Base-by-base conservation (phyloP, 64 coral and sea anemone genomes). In the Montipora sp. region DNA sequence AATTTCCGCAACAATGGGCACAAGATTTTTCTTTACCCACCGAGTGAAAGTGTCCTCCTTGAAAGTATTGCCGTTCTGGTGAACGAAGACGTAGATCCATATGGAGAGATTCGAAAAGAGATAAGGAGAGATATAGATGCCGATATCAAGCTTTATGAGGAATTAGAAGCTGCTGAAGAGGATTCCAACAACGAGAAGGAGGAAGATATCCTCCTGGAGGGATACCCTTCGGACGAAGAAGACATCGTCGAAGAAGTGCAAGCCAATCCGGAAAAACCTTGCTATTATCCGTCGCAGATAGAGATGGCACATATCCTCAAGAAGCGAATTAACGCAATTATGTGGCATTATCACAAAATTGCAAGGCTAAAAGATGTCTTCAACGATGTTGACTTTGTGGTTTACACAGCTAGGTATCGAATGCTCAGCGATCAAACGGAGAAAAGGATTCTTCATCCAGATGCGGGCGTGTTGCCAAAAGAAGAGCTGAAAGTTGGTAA, bases 401-500 rank as follows among this genome's bases (percentile, higher is more conserved):
- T 94, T 12, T 94, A 89, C 86, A 94, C 92, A 63, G 92, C 92
- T 2, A 81, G 92, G 24, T 94, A 60, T 70, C 61, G 92, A 51
- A 94, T 94, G 92, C 79, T 94, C 12, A 94, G 86, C 22, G 79
- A 94, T 69, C 92, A 94, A 80, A 94, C 92, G 15, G 92, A 94
- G 22, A 87, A 94, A 19, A 78, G 92, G 58, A 69, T 94, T 12
- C 57, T 22, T 21, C 92, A 94, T 74, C 92, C 92, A 59, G 77
- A 89, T 55, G 92, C 92, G 16, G 92, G 92, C 13, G 92, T 94
- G 24, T 51, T 94, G 50, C 67, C 77, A 19, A 49, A 75, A 20
- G n/a, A 94, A 74, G 78, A 94, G 36, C 61, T 84, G 7, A 4
- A 84, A 9, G 61, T 59, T n/a, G 14, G 60, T 13, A 59, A 79